Percentiles rank a stretch among this genome's conserved stretches.
Conservation (phyloP, 2,888 invertebrate genomes). For the Atherix ibis region DNA sequence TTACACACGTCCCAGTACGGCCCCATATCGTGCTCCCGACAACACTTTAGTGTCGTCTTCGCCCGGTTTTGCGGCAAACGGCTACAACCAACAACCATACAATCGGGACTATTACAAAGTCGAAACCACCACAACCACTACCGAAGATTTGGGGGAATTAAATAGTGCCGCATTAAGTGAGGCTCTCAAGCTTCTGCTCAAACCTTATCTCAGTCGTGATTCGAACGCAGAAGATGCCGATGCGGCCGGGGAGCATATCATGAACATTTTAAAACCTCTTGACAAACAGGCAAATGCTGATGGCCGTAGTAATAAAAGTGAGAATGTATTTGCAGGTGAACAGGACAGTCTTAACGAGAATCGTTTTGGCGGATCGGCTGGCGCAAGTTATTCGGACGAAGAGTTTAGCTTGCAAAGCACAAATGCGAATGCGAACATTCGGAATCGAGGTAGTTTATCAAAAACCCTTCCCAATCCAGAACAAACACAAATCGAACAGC, state of each 20-base stretch:
- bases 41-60: no score
- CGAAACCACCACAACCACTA: no score
- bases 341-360: conserved; percentile 16
- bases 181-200: conserved; percentile 23
- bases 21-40: no score
- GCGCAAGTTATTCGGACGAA: no score
- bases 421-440: conserved; percentile 5
- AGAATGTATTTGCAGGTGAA: conserved; percentile 31
- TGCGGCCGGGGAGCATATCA: conserved; percentile 23
- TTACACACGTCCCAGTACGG: conserved; percentile 1
- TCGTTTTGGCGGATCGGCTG: no score
- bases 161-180: no score
- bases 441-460: neutral
- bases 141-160: no score
- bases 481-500: neutral
- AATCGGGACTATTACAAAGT: conserved; percentile 19
- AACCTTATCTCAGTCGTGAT: conserved; percentile 17
- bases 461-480: neutral
- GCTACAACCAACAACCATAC: conserved; percentile 13
- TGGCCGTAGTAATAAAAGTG: conserved; percentile 16
- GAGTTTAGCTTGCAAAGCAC: no score
- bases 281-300: neutral
- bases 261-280: conserved; percentile 14
- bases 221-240: conserved; percentile 16
- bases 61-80: conserved; percentile 2